These are phyloP conservation scores for Mustela lutreola DNA, from an alignment of 2,113 vertebrate species.

Conservation along the genomic window DNA sequence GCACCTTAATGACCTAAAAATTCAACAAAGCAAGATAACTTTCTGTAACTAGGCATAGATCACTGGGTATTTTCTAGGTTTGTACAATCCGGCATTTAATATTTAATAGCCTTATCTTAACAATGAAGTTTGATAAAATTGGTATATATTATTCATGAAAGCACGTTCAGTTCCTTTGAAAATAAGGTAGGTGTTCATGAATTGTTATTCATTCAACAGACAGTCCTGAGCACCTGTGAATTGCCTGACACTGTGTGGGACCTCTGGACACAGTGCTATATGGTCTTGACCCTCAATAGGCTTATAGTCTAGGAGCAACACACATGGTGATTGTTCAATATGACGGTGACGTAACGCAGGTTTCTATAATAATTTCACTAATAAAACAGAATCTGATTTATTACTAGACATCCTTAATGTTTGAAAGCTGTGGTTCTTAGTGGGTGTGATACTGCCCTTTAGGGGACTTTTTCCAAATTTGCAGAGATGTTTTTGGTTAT, in stretches of 20 bases:
- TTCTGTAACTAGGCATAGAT: background rate
- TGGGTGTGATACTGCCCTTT: background rate
- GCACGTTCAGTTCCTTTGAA: background rate
- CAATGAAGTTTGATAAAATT: background rate
- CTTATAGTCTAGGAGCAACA: background rate
- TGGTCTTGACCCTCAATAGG: background rate
- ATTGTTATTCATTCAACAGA: background rate
- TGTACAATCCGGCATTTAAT: background rate
- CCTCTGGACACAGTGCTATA: background rate
- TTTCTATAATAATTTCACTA: background rate
- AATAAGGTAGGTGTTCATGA: background rate
- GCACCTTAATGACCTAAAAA: background rate
- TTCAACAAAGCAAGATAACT: background rate
- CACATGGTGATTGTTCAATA: background rate
- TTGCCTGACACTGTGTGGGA: background rate
- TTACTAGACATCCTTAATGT: background rate
- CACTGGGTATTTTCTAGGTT: background rate
- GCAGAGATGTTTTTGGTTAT: background rate
- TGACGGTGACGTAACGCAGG: background rate
- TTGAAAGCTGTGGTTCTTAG: background rate
- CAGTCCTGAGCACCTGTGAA: background rate
- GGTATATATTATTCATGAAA: conserved; percentile 8
- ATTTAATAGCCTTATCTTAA: background rate
- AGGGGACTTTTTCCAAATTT: background rate
- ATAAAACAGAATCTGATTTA: conserved; percentile 20